Base-by-base conservation (phyloP, 2,888 invertebrate genomes). In the Heliconius ethilla region DNA sequence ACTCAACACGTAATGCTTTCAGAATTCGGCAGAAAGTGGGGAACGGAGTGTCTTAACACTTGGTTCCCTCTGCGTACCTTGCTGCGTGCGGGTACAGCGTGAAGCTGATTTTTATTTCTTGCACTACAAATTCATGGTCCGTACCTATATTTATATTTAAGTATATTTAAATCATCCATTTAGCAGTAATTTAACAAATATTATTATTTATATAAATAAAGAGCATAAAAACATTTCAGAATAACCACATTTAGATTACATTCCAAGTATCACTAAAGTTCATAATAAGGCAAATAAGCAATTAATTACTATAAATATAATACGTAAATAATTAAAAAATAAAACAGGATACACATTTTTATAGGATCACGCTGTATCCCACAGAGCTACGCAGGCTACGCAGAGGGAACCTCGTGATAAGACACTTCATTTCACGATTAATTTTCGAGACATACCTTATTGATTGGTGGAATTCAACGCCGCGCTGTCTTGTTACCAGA, bases 191-290 rank as follows among this genome's bases (percentile, higher is more conserved):
- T 45, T 45, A 18, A 45, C 45, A 15, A 15, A 45, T 45, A 45
- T 18, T 51, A 40, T 22, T 22, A 18, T 51, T 7, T 22, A 22
- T 7, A 51, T 7, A 22, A 51, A 51, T 3, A 51, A 51, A n/a
- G 3, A 59, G 10, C 10, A 22, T 55, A n/a, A 55, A 55, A 11
- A 29, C 9, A 18, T 66, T 29, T 2, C 15, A 69, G 69, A 69
- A 69, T 69, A 45, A 45, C 45, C 66, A 11, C 40, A 6, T 40
- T 15, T 40, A 69, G 69, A 40, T 69, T 45, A 69, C 69, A 69
- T 69, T 69, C 69, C 15, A 3, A 69, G 69, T 69, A 69, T 45
- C 25, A 25, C 25, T 45, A 69, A 2, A 69, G 69, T 69, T 27
- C 69, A 69, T 25, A 69, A 40, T 45, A 18, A 40, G 37, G 13